These are phyloP conservation scores for Myiozetetes cayanensis DNA, from an alignment of 2,113 vertebrate species.

Conservation along the genomic window DNA sequence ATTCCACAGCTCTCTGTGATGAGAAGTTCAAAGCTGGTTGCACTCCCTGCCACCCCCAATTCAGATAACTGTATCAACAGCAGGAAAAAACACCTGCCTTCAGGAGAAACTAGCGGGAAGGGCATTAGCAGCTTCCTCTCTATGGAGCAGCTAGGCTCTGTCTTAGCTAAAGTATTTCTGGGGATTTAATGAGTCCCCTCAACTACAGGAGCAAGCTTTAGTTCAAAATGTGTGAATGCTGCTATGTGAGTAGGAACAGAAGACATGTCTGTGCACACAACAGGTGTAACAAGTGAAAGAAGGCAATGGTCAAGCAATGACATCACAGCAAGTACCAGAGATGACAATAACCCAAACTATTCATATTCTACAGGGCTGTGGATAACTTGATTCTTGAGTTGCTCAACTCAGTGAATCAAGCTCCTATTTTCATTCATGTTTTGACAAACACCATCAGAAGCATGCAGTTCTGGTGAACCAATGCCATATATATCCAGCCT, in stretches of 20 bases:
- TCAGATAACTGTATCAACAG: not conserved
- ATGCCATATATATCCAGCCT: not conserved
- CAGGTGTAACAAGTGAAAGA: not conserved
- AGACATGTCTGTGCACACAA: not conserved
- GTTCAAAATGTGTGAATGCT: not conserved
- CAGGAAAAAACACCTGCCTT: not conserved
- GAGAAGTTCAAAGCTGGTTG: not conserved
- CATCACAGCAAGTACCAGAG: not conserved
- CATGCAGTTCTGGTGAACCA: not conserved
- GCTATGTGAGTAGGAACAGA: not conserved
- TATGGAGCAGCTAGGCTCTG: rapidly evolving
- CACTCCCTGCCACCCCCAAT: rapidly evolving
- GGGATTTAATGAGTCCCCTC: not conserved
- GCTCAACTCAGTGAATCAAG: not conserved
- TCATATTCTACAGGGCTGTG: not conserved
- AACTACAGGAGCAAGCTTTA: not conserved
- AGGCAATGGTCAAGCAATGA: not conserved
- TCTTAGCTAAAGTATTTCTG: not conserved
- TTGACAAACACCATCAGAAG: not conserved
- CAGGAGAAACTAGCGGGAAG: not conserved
- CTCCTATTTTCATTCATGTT: not conserved
- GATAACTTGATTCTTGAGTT: not conserved
- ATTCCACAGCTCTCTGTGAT: not conserved
- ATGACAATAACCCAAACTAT: not conserved
- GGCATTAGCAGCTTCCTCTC: not conserved